phyloP scores from a whole-genome alignment of 2,797 vertebrate genomes.

The Xiphorhynchus erythropygius region DNA sequence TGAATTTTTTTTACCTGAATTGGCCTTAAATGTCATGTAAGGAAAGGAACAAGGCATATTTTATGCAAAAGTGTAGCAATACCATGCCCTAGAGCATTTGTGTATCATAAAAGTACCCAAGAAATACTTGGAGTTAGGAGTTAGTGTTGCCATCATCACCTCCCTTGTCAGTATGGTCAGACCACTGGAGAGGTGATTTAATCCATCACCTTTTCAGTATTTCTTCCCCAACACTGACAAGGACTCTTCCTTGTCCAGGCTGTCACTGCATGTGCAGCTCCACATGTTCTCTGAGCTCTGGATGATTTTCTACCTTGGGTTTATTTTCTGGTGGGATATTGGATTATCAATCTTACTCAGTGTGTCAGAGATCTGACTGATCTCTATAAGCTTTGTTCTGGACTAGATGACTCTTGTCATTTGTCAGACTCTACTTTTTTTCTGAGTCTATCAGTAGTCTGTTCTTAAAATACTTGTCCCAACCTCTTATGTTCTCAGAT shows the following conservation, averaged over 20 bases:
- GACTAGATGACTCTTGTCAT: not conserved
- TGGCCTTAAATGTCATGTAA: not conserved
- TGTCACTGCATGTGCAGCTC: not conserved
- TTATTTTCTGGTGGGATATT: slow-evolving; percentile 23
- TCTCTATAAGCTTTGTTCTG: not conserved
- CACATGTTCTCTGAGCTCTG: not conserved
- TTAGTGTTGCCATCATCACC: not conserved
- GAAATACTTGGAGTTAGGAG: not conserved
- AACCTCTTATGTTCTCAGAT: not conserved
- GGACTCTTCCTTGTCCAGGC: not conserved
- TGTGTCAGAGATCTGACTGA: not conserved
- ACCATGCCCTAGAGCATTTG: not conserved
- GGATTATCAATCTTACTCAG: not conserved
- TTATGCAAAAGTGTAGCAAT: not conserved
- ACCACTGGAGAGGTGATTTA: not conserved
- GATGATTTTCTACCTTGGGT: not conserved
- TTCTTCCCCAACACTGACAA: not conserved
- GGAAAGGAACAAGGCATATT: not conserved
- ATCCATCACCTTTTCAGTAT: not conserved
- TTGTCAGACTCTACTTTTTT: not conserved
- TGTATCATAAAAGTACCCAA: not conserved
- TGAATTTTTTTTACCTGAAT: not conserved
- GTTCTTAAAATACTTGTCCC: not conserved
- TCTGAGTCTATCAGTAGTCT: not conserved
- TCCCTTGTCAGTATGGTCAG: not conserved